Evolutionary conservation across 2,888 invertebrate species (phyloP).

Genomic region (Ditylenchus weischeri): DNA sequence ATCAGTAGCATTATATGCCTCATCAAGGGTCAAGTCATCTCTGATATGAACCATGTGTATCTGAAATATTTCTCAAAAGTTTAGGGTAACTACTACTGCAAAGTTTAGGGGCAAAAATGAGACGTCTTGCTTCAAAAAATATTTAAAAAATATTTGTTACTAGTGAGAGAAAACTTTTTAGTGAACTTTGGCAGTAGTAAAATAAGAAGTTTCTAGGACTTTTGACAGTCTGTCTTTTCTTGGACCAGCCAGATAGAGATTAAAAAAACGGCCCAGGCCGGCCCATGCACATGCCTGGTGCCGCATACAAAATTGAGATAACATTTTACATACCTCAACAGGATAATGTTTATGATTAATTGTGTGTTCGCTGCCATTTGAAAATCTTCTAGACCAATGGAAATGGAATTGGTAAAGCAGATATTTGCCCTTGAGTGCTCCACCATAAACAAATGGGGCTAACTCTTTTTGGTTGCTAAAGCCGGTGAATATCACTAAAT

Average conservation of each 20-base stretch:
- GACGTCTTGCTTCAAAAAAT: too few species aligned
- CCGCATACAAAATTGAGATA: too few species aligned
- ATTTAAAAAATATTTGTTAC: too few species aligned
- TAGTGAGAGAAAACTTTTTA: too few species aligned
- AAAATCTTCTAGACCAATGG: conserved; percentile 61
- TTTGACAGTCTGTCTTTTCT: too few species aligned
- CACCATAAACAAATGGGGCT: conserved; percentile 14
- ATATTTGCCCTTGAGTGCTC: conserved; percentile 41
- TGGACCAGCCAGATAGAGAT: too few species aligned
- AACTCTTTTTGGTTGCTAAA: neutral
- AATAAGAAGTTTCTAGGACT: too few species aligned
- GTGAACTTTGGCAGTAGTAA: too few species aligned
- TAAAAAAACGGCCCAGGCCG: neutral
- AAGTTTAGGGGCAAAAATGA: too few species aligned
- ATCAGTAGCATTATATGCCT: conserved; percentile 11
- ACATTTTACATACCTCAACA: conserved; percentile 54
- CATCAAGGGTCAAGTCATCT: conserved; percentile 7
- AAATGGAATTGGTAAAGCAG: conserved; percentile 61
- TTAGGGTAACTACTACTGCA: too few species aligned
- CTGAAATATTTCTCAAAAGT: neutral
- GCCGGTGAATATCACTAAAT: conserved; percentile 16
- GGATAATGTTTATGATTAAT: conserved; percentile 59
- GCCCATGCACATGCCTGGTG: too few species aligned
- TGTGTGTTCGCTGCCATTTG: conserved; percentile 61
- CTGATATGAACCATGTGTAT: conserved; percentile 10